phyloP scores from a whole-genome alignment of 2,113 vertebrate species.

The Lanius collurio region DNA sequence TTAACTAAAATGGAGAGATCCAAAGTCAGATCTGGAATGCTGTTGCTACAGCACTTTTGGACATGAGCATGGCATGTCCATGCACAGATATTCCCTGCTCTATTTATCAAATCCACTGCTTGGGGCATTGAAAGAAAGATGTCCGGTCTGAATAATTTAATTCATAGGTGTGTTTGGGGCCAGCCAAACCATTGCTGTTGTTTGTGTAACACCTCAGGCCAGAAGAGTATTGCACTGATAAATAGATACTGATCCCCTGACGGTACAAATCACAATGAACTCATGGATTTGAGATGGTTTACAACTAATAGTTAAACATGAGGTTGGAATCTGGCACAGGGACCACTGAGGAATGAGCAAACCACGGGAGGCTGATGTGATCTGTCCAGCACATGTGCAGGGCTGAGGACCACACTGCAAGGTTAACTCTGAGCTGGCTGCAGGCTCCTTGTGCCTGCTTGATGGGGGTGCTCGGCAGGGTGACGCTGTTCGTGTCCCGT shows the following conservation, averaged over 20 bases:
- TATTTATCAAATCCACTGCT: neutral
- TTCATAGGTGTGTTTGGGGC: neutral
- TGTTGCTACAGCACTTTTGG: neutral
- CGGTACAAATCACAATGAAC: neutral
- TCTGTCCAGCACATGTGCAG: neutral
- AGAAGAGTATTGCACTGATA: neutral
- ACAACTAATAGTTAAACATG: neutral
- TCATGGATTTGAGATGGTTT: neutral
- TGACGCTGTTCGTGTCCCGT: accelerated
- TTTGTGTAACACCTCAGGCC: neutral
- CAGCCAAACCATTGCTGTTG: neutral
- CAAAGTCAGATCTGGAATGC: neutral
- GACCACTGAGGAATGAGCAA: neutral
- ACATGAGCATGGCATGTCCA: neutral
- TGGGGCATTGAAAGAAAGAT: neutral
- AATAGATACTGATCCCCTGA: neutral
- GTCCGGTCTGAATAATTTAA: neutral
- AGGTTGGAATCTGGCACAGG: neutral
- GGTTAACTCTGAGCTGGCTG: neutral
- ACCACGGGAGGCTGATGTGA: neutral
- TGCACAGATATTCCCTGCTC: neutral
- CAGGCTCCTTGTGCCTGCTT: neutral
- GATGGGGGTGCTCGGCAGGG: neutral
- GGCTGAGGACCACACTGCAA: neutral
- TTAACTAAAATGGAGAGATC: neutral